phyloP scores from a whole-genome alignment of 2,113 vertebrate species.

The Percina caprodes region DNA sequence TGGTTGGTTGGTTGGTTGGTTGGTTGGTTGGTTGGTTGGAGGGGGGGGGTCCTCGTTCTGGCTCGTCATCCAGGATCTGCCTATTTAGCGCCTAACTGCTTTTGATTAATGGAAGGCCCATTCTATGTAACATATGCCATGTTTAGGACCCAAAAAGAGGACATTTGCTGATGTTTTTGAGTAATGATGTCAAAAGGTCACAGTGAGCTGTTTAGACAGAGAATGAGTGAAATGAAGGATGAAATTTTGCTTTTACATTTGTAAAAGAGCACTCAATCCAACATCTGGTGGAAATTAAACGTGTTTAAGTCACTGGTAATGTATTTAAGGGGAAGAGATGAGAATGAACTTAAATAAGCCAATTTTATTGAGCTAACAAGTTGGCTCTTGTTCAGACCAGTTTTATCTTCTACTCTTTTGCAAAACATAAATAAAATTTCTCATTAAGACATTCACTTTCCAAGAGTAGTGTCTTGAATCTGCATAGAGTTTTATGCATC shows the following conservation, averaged over 20 bases:
- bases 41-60: constrained; percentile 51
- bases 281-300: constrained; percentile 56
- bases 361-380: constrained; percentile 11
- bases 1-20: constrained; percentile 13
- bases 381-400: not conserved
- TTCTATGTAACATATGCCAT: constrained; percentile 85
- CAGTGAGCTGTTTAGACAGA: constrained; percentile 69
- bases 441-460: not conserved
- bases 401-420: not conserved
- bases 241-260: constrained; percentile 47
- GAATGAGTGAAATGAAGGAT: constrained; percentile 69
- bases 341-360: not conserved
- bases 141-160: constrained; percentile 71
- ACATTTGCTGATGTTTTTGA: constrained; percentile 82
- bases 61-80: constrained; percentile 81
- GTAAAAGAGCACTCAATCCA: constrained; percentile 28
- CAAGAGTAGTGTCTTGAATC: not conserved
- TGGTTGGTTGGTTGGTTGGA: too few species aligned
- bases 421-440: not conserved
- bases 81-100: constrained; percentile 87
- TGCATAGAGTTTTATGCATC: constrained; percentile 1
- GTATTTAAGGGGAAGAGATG: constrained; percentile 29
- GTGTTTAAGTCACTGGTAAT: constrained; percentile 50
- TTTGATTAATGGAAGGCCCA: constrained; percentile 88
- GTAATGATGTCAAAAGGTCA: constrained; percentile 85